These are phyloP conservation scores for Jaculus jaculus DNA, from an alignment of 2,113 vertebrate genomes.

Conservation along the genomic window DNA sequence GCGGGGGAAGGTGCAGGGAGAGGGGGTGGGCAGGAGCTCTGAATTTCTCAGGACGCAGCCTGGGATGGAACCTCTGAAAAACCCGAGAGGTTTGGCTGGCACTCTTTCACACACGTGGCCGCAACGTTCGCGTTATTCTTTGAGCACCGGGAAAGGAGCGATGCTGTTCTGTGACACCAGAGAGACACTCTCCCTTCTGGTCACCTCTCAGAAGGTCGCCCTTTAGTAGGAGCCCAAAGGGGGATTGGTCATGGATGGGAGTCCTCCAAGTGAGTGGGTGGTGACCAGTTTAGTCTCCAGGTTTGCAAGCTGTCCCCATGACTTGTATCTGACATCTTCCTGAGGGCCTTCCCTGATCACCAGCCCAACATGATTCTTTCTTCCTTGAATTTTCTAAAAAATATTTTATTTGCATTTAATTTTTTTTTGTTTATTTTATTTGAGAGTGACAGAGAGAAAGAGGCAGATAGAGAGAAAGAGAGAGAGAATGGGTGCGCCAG, in stretches of 20 bases:
- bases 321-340: background rate
- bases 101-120: background rate
- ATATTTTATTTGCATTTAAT: no score
- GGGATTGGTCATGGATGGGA: background rate
- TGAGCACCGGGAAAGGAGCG: background rate
- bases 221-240: background rate
- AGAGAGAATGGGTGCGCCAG: no score
- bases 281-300: background rate
- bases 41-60: constrained; percentile 20
- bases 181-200: background rate
- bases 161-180: constrained; percentile 14
- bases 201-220: background rate
- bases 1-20: constrained; percentile 7
- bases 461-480: no score
- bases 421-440: no score
- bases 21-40: background rate
- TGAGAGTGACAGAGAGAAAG: no score
- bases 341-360: background rate
- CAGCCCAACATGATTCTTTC: background rate
- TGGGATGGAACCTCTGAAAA: constrained; percentile 33
- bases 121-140: background rate
- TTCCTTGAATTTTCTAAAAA: background rate
- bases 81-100: constrained; percentile 5
- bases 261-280: background rate
- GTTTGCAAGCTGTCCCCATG: background rate